Base-by-base conservation (phyloP, 2,797 vertebrate species). In the Lithobates sylvaticus region DNA sequence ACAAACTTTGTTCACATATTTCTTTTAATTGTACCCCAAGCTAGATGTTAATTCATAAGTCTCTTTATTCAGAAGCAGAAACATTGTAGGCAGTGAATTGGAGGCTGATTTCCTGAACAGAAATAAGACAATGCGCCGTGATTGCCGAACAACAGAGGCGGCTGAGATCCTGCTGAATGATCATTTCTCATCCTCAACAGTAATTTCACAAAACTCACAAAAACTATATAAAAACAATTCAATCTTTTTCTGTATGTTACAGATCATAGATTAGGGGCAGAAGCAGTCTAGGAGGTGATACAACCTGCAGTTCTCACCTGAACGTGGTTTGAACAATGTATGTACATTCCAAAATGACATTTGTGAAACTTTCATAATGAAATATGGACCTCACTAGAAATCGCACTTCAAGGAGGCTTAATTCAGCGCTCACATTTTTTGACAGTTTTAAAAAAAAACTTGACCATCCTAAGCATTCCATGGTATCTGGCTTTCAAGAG, bases 21-120 rank as follows among this genome's bases (percentile, higher is more conserved):
- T 58, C 50, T 77, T 85, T 85, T 29, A 67, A 74, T 75, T 79
- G 76, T 39, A 79, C 50, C 74, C 79, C 54, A 86, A 67, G 27
- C 26, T 83, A 76, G 67, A 72, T 83, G 65, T 67, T 81, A 36
- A 81, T 75, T 81, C 70, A 74, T 34, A 21, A 75, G 29, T 42
- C 50, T 72, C 50, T 50, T 77, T 78, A 82, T 78, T 83, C 80
- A 26, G 54, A 77, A 71, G 42, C 36, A 50, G 85, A 42, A 70
- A 65, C 67, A 77, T 65, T 77, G 73, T 70, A 76, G 26, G 26
- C 74, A 78, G 73, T 82, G 85, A 86, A 83, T 86, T 86, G 80
- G 54, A 69, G 36, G 68, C 80, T 82, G 85, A 86, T 82, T 86
- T 82, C 16, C 74, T 54, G 79, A 80, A 82, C 47, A 76, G 26